phyloP scores from a whole-genome alignment of 1,140 invertebrate genomes.

The Lepidostoma basale region DNA sequence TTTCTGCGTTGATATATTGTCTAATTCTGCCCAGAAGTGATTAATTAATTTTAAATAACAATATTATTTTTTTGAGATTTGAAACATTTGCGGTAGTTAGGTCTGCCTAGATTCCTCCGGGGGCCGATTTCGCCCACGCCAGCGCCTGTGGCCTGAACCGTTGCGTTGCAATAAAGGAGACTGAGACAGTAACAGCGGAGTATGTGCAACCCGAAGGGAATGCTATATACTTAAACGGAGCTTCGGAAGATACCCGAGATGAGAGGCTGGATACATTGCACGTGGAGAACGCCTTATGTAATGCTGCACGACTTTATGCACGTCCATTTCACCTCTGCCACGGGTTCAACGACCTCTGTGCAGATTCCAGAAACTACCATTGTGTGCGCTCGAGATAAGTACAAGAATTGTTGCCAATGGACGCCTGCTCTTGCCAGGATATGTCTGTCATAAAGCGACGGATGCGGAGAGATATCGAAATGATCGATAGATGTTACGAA shows the following conservation, averaged over 20 bases:
- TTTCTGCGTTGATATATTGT: too few species aligned
- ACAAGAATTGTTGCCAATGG: too few species aligned
- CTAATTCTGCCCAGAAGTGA: too few species aligned
- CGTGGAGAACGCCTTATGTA: not conserved
- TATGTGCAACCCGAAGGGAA: not conserved
- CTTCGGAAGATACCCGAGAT: not conserved
- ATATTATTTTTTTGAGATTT: too few species aligned
- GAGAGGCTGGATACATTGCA: not conserved
- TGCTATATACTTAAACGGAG: not conserved
- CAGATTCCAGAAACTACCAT: not conserved
- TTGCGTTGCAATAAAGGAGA: not conserved
- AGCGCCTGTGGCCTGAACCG: not conserved
- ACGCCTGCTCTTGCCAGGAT: too few species aligned
- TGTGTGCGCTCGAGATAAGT: not conserved
- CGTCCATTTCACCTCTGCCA: not conserved
- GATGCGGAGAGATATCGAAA: too few species aligned
- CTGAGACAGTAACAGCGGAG: conserved; percentile 1
- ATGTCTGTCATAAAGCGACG: too few species aligned
- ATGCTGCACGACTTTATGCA: conserved; percentile 3
- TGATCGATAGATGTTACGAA: too few species aligned
- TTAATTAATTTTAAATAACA: too few species aligned
- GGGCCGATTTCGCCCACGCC: not conserved
- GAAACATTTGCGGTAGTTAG: too few species aligned
- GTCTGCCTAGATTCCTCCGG: too few species aligned
- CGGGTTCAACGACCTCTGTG: not conserved